Base-by-base conservation (phyloP, 2,113 vertebrate genomes). In the Vicugna pacos region DNA sequence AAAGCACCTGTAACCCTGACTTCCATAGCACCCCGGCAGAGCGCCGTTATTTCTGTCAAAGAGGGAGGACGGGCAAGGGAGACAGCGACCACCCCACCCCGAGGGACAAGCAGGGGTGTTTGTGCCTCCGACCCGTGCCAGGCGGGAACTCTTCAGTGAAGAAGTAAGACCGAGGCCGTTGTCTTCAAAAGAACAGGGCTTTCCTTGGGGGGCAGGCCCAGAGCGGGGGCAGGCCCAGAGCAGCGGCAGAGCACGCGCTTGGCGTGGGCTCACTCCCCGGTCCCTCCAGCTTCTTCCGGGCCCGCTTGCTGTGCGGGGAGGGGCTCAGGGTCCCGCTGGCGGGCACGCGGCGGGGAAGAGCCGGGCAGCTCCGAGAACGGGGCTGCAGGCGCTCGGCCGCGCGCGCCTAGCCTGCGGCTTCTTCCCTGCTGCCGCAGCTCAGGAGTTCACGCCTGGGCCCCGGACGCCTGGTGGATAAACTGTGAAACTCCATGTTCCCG, bases 401-500 rank as follows among this genome's bases (percentile, higher is more conserved):
- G n/a, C 3, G 46, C 60, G 72, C 60, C 48, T 4, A 24, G 13
- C 38, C 38, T 42, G 38, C 38, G 38, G 38, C 38, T 93, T 97
- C 96, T 97, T 95, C 93, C 56, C 15, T 26, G 20, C 16, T 62
- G 60, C 64, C 87, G 24, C 20, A 73, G 67, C 20, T 85, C 13
- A 64, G 91, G 64, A 95, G 91, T 94, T 83, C 93, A 11, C 56
- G 14, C 84, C 42, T 93, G 95, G 97, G 98, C 87, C 62, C 15
- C 75, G 0, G 3, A 94, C 11, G 58, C 67, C 8, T 50, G 42
- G 92, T 69, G 88, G 93, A 82, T 84, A 94, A 73, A 79, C 75
- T 90, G 85, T 94, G 50, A 6, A 64, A 95, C 79, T 73, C 48
- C 24, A 54, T 95, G 73, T 95, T 85, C 60, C 38, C 62, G 85